Conservation (phyloP, 2,888 invertebrate genomes). For the Aporophyla nigra region DNA sequence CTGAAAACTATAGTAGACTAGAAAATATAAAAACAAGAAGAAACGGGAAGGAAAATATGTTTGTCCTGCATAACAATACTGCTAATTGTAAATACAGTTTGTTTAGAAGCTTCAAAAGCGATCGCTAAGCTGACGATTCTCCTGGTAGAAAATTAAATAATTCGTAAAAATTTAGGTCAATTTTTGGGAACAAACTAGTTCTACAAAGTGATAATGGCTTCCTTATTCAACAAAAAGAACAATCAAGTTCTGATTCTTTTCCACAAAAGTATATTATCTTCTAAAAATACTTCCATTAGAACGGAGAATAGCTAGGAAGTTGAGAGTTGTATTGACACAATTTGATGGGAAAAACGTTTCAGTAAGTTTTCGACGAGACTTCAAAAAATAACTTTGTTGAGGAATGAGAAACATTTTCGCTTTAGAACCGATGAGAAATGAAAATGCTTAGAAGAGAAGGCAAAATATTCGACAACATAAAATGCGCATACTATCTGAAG, state of each 20-base stretch:
- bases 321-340: conserved; percentile 58
- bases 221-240: neutral
- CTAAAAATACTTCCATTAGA: conserved; percentile 32
- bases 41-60: neutral
- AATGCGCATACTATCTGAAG: neutral
- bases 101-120: neutral
- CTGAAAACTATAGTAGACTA: neutral
- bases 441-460: neutral
- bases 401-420: conserved; percentile 15
- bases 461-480: conserved; percentile 1
- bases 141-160: neutral
- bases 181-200: neutral
- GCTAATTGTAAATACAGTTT: neutral
- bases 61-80: neutral
- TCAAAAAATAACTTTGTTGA: conserved; percentile 34
- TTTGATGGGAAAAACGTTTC: conserved; percentile 49
- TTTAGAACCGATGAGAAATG: conserved; percentile 7
- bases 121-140: neutral
- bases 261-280: conserved; percentile 21
- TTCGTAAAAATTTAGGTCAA: conserved; percentile 11
- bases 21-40: neutral
- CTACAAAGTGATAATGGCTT: conserved; percentile 1
- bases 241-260: conserved; percentile 7
- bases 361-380: conserved; percentile 23
- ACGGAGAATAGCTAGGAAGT: conserved; percentile 32